phyloP scores from a whole-genome alignment of 2,797 vertebrate species.

The Microctenopoma lineatum region DNA sequence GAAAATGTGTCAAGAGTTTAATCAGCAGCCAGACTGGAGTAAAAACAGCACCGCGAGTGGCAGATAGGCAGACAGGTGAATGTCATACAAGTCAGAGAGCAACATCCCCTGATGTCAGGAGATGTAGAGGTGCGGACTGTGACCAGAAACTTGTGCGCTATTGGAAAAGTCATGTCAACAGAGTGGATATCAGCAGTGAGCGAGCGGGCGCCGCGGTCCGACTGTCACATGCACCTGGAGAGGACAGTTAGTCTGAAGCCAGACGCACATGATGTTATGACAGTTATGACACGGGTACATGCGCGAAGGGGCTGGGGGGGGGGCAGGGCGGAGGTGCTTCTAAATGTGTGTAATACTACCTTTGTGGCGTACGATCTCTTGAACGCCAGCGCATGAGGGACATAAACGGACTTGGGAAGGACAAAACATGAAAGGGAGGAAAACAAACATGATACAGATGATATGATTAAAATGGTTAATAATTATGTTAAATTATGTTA shows the following conservation, averaged over 20 bases:
- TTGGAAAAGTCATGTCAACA: conserved; percentile 37
- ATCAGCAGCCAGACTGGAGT: conserved; percentile 47
- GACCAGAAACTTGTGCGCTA: conserved; percentile 51
- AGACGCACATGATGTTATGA: conserved; percentile 77
- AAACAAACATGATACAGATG: conserved; percentile 87
- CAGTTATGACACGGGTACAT: conserved; percentile 76
- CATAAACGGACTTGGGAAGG: conserved; percentile 94
- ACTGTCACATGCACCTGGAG: conserved; percentile 76
- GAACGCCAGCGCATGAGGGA: conserved; percentile 98
- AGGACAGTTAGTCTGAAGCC: conserved; percentile 82
- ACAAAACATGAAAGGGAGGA: conserved; percentile 78
- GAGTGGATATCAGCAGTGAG: conserved; percentile 65
- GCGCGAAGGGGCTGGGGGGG: conserved; percentile 61
- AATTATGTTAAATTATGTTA: conserved; percentile 73
- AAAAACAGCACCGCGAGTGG: conserved; percentile 37
- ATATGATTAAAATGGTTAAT: conserved; percentile 86
- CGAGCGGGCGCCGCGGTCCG: conserved; percentile 39
- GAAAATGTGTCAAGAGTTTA: conserved; percentile 39
- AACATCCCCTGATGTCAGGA: conserved; percentile 45
- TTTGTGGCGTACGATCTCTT: conserved; percentile 96
- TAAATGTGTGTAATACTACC: conserved; percentile 90
- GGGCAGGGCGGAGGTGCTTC: conserved; percentile 31
- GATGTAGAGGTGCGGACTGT: conserved; percentile 49
- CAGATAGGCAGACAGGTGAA: conserved; percentile 58
- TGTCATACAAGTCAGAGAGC: conserved; percentile 55